These are phyloP conservation scores for Malurus cyaneus DNA, from an alignment of 2,113 vertebrate genomes.

Conservation along the genomic window DNA sequence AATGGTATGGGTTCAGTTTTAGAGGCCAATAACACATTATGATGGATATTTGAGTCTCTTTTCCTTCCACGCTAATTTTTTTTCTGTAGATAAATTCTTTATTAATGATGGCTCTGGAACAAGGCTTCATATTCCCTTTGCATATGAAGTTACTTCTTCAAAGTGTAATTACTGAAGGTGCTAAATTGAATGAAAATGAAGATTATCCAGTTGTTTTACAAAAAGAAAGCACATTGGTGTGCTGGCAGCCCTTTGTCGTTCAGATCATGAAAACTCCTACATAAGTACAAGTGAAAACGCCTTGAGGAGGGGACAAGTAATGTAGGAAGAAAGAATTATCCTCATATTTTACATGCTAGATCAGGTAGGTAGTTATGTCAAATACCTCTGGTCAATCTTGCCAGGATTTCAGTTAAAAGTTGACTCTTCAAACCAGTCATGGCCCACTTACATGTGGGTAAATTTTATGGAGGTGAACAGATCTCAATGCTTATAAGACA, in stretches of 20 bases:
- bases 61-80: not conserved
- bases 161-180: not conserved
- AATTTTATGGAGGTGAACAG: not conserved
- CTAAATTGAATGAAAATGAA: not conserved
- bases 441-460: not conserved
- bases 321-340: not conserved
- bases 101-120: not conserved
- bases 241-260: not conserved
- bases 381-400: not conserved
- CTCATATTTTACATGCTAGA: not conserved
- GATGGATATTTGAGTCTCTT: not conserved
- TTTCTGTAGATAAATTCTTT: not conserved
- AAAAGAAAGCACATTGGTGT: not conserved
- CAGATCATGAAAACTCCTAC: not conserved
- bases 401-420: not conserved
- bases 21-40: not conserved
- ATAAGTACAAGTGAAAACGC: not conserved
- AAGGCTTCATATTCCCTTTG: not conserved
- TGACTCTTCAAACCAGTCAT: not conserved
- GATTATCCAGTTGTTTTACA: not conserved
- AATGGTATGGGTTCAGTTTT: not conserved
- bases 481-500: not conserved
- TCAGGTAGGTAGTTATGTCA: not conserved
- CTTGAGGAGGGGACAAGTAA: not conserved
- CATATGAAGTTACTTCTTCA: not conserved